These are phyloP conservation scores for Cantharis lateralis DNA, from an alignment of 2,888 invertebrate species.

Conservation along the genomic window DNA sequence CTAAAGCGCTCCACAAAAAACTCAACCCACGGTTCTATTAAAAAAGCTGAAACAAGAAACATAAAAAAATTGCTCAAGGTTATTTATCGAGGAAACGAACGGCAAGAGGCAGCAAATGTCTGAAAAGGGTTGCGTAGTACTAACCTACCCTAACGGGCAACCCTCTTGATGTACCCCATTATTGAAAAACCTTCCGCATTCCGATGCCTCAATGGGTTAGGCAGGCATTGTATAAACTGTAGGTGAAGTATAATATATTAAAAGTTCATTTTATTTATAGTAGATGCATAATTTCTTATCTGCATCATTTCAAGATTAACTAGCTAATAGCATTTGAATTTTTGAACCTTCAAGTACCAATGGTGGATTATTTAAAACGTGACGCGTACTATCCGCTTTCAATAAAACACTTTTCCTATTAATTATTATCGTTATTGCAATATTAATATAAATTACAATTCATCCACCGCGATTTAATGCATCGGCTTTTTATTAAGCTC, in stretches of 20 bases:
- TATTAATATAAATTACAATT: background rate
- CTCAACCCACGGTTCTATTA: conserved; percentile 6
- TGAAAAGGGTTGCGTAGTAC: conserved; percentile 45
- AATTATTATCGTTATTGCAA: background rate
- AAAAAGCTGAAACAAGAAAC: conserved; percentile 39
- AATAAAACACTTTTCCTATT: background rate
- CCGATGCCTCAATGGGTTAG: conserved; percentile 39
- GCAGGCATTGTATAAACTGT: conserved; percentile 22
- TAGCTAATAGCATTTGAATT: conserved; percentile 12
- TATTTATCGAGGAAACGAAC: conserved; percentile 36
- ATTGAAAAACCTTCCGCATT: conserved; percentile 48
- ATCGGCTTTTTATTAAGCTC: no score
- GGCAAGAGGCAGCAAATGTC: conserved; percentile 32
- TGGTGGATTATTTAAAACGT: conserved; percentile 1
- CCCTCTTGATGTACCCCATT: conserved; percentile 47
- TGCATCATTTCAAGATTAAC: conserved; percentile 12
- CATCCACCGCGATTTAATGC: background rate
- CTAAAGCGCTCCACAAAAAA: conserved; percentile 22
- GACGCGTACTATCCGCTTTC: background rate
- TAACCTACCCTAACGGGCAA: conserved; percentile 45
- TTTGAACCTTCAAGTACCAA: conserved; percentile 13
- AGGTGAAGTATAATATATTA: conserved; percentile 30
- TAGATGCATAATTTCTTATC: conserved; percentile 16
- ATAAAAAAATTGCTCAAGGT: conserved; percentile 43
- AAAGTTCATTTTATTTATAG: conserved; percentile 13